A percentile compares a stretch with the other conserved stretches of the same genome.
Conservation (phyloP, 1,140 invertebrate genomes). For the Hyles euphorbiae region DNA sequence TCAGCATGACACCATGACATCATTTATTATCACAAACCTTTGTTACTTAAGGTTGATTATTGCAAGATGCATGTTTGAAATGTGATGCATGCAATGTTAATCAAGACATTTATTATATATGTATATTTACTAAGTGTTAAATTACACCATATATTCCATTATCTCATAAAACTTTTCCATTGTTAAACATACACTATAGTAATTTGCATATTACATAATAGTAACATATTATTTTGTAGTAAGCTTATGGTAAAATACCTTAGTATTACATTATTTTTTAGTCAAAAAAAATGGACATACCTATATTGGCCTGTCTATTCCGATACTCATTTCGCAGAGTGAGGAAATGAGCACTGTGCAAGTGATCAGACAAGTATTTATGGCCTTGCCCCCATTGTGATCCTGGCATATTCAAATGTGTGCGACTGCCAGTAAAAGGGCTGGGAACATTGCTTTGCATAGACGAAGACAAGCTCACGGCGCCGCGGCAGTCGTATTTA, state of each 20-base stretch:
- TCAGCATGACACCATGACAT: too few species aligned
- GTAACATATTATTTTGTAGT: too few species aligned
- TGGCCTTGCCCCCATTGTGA: conserved; percentile 80
- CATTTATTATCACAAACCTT: too few species aligned
- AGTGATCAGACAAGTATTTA: conserved; percentile 82
- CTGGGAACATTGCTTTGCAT: conserved; percentile 86
- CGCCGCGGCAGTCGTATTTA: conserved; percentile 82
- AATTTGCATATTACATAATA: too few species aligned
- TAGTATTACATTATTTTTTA: conserved; percentile 6
- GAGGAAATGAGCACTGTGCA: conserved; percentile 78
- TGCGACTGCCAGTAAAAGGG: conserved; percentile 79
- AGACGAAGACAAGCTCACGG: conserved; percentile 79
- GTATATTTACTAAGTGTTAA: too few species aligned
- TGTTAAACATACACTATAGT: too few species aligned
- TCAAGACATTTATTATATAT: too few species aligned
- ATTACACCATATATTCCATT: too few species aligned
- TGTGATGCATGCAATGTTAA: too few species aligned
- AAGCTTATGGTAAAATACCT: not conserved
- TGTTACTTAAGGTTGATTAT: too few species aligned
- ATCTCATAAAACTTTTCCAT: not conserved
- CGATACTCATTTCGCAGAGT: conserved; percentile 71
- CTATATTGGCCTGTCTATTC: conserved; percentile 37
- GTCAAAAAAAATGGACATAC: conserved; percentile 33
- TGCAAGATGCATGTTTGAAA: too few species aligned
- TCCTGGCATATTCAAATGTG: conserved; percentile 84